Percentiles rank a stretch among this genome's conserved stretches.
Evolutionary conservation across 2,888 invertebrate genomes (phyloP).

Genomic region (Orthosia gracilis): DNA sequence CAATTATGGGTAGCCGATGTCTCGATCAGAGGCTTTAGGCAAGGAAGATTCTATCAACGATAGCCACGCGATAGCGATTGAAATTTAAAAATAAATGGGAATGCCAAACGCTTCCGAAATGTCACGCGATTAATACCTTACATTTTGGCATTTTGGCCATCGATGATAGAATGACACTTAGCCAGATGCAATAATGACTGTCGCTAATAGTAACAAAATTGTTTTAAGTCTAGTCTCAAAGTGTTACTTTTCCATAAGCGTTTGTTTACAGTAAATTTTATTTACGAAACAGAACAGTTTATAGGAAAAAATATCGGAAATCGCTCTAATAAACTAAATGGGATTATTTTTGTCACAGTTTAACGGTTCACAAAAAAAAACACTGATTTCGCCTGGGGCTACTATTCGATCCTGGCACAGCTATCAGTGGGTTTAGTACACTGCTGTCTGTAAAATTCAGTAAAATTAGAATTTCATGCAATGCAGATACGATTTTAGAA

Average conservation of each 20-base stretch:
- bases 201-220: not conserved
- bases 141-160: too few relatives aligned
- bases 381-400: constrained; percentile 44
- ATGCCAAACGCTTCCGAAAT: too few relatives aligned
- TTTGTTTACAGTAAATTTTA: not conserved
- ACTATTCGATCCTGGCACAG: constrained; percentile 37
- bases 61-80: too few relatives aligned
- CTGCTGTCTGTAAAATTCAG: constrained; percentile 14
- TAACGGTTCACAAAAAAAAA: constrained; percentile 30
- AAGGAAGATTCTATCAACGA: too few relatives aligned
- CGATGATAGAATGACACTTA: too few relatives aligned
- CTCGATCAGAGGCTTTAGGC: not conserved
- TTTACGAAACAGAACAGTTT: not conserved
- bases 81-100: too few relatives aligned
- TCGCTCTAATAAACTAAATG: constrained; percentile 35
- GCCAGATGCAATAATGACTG: not conserved
- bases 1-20: not conserved
- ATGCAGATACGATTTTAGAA: constrained; percentile 58
- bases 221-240: not conserved
- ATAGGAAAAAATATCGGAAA: not conserved
- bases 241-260: not conserved
- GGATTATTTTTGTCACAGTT: constrained; percentile 37
- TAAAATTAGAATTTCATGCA: constrained; percentile 62
- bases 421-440: constrained; percentile 57
- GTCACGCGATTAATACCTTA: too few relatives aligned